Conservation (phyloP, 1,140 invertebrate species). For the Scaptomyza montana region DNA sequence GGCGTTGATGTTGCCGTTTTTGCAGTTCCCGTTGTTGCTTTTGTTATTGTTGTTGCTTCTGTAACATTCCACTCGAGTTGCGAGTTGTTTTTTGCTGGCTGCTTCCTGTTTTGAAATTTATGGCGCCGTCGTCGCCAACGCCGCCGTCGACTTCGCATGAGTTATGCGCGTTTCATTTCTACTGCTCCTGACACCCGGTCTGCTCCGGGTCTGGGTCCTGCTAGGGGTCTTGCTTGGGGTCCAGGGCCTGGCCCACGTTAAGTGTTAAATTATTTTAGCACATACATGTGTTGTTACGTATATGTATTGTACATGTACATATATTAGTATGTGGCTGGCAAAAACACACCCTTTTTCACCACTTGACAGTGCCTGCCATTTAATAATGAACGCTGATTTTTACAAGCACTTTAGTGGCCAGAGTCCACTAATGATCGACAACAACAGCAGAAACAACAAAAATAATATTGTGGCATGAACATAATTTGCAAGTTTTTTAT, state of each 20-base stretch:
- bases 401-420: not conserved
- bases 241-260: conserved; percentile 62
- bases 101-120: conserved; percentile 49
- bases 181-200: not conserved
- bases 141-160: conserved; percentile 40
- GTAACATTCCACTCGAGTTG: conserved; percentile 32
- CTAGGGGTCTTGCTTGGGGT: not conserved
- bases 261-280: conserved; percentile 75
- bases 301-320: not conserved
- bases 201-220: not conserved
- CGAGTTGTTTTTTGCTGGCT: conserved; percentile 38
- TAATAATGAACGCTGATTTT: conserved; percentile 63
- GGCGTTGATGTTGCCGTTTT: not conserved
- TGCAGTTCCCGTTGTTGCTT: not conserved
- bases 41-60: conserved; percentile 15
- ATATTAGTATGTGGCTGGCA: conserved; percentile 30
- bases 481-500: no score
- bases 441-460: not conserved
- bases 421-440: not conserved
- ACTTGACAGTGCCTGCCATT: conserved; percentile 47
- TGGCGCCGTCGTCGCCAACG: conserved; percentile 35
- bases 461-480: not conserved
- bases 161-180: conserved; percentile 44
- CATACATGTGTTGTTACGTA: conserved; percentile 48
- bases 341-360: not conserved